Percentiles rank a stretch among this genome's conserved stretches.
These are phyloP conservation scores for Glyptemys insculpta DNA, from an alignment of 2,797 vertebrate species.

Conservation along the genomic window DNA sequence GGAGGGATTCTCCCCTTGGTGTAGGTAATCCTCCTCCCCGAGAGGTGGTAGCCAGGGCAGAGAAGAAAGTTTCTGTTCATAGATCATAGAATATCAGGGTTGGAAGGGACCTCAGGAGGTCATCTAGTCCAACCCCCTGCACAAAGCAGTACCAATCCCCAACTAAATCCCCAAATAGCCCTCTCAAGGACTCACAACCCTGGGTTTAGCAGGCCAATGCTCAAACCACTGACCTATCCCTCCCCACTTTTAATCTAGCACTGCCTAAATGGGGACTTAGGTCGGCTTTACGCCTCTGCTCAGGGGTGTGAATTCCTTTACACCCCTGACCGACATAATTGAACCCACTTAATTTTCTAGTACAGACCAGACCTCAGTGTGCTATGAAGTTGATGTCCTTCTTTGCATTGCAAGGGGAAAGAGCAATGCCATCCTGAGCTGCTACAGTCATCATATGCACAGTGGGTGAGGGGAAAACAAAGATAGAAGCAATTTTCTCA, in stretches of 20 bases:
- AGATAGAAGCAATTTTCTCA: neutral
- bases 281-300: neutral
- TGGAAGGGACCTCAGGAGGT: too few relatives aligned
- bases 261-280: neutral
- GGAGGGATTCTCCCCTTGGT: neutral
- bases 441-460: neutral
- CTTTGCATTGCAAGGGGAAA: neutral
- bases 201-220: too few relatives aligned
- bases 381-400: neutral
- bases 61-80: neutral
- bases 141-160: too few relatives aligned
- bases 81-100: too few relatives aligned
- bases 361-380: neutral
- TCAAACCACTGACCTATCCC: too few relatives aligned
- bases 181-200: too few relatives aligned
- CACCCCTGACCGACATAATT: neutral
- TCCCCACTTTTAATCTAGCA: neutral
- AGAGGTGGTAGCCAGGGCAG: neutral
- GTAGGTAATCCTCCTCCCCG: neutral
- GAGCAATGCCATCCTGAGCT: neutral
- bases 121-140: too few relatives aligned
- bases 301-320: neutral
- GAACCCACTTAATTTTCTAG: neutral
- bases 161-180: too few relatives aligned
- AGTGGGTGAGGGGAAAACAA: neutral